phyloP scores from a whole-genome alignment of 2,797 vertebrate genomes.

The Peromyscus melanophrys region DNA sequence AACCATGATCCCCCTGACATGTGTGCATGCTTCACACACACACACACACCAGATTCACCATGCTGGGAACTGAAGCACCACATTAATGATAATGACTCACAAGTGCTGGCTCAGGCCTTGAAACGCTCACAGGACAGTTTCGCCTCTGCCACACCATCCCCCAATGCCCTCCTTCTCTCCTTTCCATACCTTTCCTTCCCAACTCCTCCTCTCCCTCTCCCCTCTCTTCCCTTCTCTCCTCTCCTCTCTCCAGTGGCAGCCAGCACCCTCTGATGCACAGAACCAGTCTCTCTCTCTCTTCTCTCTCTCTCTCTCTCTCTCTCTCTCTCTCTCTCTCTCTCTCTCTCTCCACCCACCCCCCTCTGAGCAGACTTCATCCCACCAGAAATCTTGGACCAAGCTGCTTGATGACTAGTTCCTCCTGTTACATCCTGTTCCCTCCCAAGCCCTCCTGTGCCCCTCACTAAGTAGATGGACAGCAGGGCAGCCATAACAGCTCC shows the following conservation, averaged over 20 bases:
- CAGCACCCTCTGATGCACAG: background rate
- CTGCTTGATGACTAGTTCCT: background rate
- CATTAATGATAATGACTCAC: background rate
- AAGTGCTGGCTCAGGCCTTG: constrained; percentile 5
- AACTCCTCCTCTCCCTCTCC: too few species aligned
- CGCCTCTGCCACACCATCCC: background rate
- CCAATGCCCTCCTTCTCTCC: background rate
- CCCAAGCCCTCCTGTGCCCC: background rate
- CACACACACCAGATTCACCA: background rate
- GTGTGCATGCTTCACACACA: background rate
- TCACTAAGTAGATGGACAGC: background rate
- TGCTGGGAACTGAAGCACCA: constrained; percentile 12
- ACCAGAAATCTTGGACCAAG: constrained; percentile 15
- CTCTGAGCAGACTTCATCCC: background rate
- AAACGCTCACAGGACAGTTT: background rate
- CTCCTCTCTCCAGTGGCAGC: background rate
- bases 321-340: too few species aligned
- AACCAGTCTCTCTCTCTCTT: background rate
- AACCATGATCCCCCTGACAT: background rate
- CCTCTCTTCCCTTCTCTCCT: background rate
- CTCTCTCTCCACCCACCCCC: too few species aligned
- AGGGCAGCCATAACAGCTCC: background rate
- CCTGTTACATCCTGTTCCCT: background rate
- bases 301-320: too few species aligned
- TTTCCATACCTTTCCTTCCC: background rate